Evolutionary conservation across 2,797 vertebrate genomes (phyloP), one percentile per base, ranked within the genome.

Genomic region (Pseudomugil tenellus): DNA sequence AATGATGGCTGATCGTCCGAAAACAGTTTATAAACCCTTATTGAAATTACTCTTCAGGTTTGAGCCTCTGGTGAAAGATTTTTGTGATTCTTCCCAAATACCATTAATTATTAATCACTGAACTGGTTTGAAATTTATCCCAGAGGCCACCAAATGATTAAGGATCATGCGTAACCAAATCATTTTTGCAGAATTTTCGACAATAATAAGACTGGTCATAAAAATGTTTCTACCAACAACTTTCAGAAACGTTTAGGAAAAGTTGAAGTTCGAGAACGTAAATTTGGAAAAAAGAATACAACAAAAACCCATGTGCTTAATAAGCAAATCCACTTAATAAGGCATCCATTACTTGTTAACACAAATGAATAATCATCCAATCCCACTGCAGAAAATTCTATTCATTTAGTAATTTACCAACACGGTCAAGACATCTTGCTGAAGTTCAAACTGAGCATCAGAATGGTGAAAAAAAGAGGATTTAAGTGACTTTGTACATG

Each of bases 1-100:
- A 53, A 58, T 37, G 46, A 34, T 25, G 32, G 26, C 29, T 67
- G 62, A 79, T 64, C 57, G 35, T 63, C 26, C 37, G n/a, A 32
- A 48, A 31, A 54, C 49, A 21, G 32, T 37, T 23, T 49, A 23
- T 48, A 23, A 12, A 23, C 46, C 13, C 23, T 49, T 49, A 49
- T 0, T 12, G 21, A 49, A 49, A 6, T 12, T 12, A 14, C 1
- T 13, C 0, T 46, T 13, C 7, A n/a, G 46, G 19, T 13, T 49
- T 25, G 21, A 23, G 3, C 12, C 12, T 1, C 48, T 4, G 10
- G 11, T 5, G 23, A 13, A 25, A 49, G n/a, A 12, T 49, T 25
- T n/a, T 13, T 49, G 46, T 3, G 19, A n/a, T n/a, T 46, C 13
- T 46, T 9, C n/a, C 7, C 8, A n/a, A 46, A 23, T 11, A 3